These are phyloP conservation scores for Ictalurus punctatus DNA, from an alignment of 2,113 vertebrate genomes.

Conservation along the genomic window DNA sequence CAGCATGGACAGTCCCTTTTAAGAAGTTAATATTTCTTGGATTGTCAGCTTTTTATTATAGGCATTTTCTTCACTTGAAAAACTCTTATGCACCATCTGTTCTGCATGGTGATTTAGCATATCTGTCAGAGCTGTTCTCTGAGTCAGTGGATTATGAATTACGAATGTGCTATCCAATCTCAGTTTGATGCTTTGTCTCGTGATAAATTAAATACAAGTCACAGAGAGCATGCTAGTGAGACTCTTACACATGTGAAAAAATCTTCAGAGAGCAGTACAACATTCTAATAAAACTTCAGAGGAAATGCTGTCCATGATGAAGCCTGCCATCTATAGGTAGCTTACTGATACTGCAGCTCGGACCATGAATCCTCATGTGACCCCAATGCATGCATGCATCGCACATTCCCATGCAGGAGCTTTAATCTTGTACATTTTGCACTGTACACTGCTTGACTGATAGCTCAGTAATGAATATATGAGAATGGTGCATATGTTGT, in stretches of 20 bases:
- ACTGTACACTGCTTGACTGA: background rate
- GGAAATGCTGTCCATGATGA: background rate
- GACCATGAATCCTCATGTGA: background rate
- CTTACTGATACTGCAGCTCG: background rate
- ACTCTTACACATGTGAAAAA: background rate
- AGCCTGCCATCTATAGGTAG: slow-evolving; percentile 20
- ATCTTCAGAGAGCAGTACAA: background rate
- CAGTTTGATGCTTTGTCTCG: background rate
- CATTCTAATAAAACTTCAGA: background rate
- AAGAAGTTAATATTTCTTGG: background rate
- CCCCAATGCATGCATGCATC: background rate
- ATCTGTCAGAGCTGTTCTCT: background rate
- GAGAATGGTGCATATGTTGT: background rate
- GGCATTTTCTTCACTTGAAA: background rate
- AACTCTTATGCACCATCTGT: background rate
- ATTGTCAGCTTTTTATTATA: background rate
- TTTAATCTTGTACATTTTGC: background rate
- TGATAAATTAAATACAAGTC: slow-evolving; percentile 4
- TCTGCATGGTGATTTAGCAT: background rate
- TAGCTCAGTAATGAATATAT: background rate
- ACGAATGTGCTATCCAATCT: background rate
- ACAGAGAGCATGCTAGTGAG: background rate
- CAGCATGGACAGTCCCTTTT: background rate
- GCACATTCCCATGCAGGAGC: background rate
- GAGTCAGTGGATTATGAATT: background rate